Evolutionary conservation across 2,888 invertebrate genomes (phyloP).

Genomic region (Bruchidius siliquastri): DNA sequence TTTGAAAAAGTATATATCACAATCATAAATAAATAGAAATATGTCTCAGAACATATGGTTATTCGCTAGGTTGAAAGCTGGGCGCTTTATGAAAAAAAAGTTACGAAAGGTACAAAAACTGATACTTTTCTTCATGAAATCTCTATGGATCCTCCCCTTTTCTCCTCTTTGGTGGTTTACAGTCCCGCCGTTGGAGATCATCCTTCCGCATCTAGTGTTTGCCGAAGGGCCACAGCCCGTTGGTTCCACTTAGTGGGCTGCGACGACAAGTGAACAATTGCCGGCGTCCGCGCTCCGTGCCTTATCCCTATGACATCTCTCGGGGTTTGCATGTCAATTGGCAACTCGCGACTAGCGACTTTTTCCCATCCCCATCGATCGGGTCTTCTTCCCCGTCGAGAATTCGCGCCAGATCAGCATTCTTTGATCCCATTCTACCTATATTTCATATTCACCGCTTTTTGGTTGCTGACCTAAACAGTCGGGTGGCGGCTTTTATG

Average conservation of each 20-base stretch:
- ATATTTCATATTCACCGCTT: neutral
- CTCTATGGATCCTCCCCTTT: too few species aligned
- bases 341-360: constrained; percentile 1
- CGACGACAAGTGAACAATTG: neutral
- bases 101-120: too few species aligned
- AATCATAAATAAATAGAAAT: too few species aligned
- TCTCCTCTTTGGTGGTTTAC: neutral
- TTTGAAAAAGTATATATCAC: too few species aligned
- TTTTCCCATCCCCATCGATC: neutral
- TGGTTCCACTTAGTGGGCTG: neutral
- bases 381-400: neutral
- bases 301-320: constrained; percentile 25
- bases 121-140: too few species aligned
- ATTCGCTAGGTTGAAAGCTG: too few species aligned
- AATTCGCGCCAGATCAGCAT: neutral
- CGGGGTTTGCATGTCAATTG: constrained; percentile 25
- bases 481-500: too few species aligned
- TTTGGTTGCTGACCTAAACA: neutral
- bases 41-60: too few species aligned
- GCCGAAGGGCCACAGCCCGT: neutral
- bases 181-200: neutral
- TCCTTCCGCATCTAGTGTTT: neutral
- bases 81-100: too few species aligned
- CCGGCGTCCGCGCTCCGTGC: constrained; percentile 21
- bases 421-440: neutral